Base-by-base conservation (phyloP, 2,888 invertebrate species). In the Andrena chrysosceles region DNA sequence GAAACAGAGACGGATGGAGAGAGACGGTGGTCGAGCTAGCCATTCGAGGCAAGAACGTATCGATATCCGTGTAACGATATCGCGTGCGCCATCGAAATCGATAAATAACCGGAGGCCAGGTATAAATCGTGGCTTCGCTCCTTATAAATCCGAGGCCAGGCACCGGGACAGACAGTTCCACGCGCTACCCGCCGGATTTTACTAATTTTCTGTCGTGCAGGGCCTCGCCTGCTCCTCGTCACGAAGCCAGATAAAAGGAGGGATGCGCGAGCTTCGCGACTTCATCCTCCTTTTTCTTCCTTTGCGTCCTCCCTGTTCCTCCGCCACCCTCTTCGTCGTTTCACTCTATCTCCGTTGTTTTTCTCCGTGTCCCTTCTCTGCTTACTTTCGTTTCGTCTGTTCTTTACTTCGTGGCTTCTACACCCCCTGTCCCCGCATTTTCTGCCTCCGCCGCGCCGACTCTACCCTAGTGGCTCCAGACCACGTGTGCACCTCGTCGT, bases 1-100 rank as follows among this genome's bases (percentile, higher is more conserved):
- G 48, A 77, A 70, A 77, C 20, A 13, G 33, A 42, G 33, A 59
- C 49, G 31, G 60, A 59, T 35, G 33, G 29, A n/a, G 63, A 59
- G 49, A 64, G 60, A 72, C 48, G 20, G 72, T 69, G 66, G 10
- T 54, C 56, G 26, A 59, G 49, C 73, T 75, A 54, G 52, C 63
- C 35, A 71, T 66, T 77, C 83, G 82, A 77, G 83, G 81, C 83
- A 85, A 84, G 85, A 87, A 90, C 90, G 91, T 93, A 92, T 93
- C 93, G 93, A 93, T 93, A 93, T 92, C 92, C 92, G 90, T 92
- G 93, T 92, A 90, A 91, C 92, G 93, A 92, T 93, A 93, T 93
- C 93, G 90, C 92, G 90, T 91, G 90, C 88, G 85, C 91, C 92
- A 93, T 93, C 93, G 91, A 92, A 91, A 92, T 92, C 93, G 89